Percentiles rank a stretch among this genome's conserved stretches.
These are phyloP conservation scores for Oreochromis grahami DNA, from an alignment of 2,797 vertebrate genomes.

Conservation along the genomic window DNA sequence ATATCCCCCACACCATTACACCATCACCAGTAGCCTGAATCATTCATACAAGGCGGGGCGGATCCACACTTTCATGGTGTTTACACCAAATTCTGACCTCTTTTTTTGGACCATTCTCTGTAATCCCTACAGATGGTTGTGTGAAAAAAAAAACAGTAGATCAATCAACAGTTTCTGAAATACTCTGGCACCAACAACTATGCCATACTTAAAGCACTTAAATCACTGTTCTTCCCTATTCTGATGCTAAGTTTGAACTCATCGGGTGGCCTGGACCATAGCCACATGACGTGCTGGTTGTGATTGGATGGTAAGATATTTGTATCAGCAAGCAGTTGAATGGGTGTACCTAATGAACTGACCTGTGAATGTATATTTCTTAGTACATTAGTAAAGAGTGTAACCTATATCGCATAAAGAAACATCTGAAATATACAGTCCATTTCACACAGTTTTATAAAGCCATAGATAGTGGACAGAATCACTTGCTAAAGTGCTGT, in stretches of 20 bases:
- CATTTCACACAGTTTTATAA: not conserved
- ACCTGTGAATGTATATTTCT: not conserved
- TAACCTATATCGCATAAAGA: not conserved
- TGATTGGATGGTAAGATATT: not conserved
- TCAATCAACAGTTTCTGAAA: not conserved
- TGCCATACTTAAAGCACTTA: not conserved
- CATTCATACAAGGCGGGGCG: not conserved
- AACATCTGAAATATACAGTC: not conserved
- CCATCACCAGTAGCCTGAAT: not conserved
- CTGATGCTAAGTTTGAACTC: not conserved
- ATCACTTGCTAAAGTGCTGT: not conserved
- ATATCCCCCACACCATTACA: not conserved
- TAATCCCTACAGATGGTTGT: not conserved
- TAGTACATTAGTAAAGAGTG: not conserved
- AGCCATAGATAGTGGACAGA: not conserved
- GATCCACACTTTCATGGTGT: not conserved
- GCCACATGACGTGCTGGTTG: not conserved
- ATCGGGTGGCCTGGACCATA: not conserved
- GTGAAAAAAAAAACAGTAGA: not conserved
- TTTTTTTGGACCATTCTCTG: not conserved
- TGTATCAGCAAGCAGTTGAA: not conserved
- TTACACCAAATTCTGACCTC: not conserved
- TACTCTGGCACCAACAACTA: not conserved
- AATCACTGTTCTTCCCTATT: not conserved
- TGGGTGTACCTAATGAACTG: not conserved